Conservation (phyloP, 2,113 vertebrate genomes). For the Gallinago undulata region DNA sequence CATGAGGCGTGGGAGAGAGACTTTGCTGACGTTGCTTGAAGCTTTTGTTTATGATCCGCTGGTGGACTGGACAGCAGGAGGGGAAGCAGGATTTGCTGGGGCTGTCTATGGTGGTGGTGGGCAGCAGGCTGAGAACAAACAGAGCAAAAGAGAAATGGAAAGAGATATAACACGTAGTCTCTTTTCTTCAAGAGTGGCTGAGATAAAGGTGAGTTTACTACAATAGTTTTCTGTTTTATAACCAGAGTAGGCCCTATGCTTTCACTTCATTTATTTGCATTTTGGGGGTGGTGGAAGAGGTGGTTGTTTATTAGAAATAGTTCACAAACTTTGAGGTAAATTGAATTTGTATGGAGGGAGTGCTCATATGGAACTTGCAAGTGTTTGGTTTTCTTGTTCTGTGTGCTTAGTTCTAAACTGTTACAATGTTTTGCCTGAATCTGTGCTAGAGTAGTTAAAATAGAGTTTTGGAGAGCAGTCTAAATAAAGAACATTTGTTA, state of each 20-base stretch:
- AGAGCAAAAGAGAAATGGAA: slow-evolving; percentile 98
- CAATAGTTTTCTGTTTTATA: neutral
- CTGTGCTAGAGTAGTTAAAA: neutral
- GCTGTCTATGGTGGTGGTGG: slow-evolving; percentile 97
- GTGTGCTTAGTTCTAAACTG: neutral
- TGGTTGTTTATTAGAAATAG: neutral
- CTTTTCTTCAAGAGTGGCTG: slow-evolving; percentile 95
- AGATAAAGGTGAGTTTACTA: slow-evolving; percentile 88
- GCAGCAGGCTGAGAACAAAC: slow-evolving; percentile 95
- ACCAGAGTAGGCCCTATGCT: neutral
- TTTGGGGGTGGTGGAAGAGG: neutral
- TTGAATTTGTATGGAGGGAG: neutral
- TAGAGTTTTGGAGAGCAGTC: neutral
- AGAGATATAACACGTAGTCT: slow-evolving; percentile 96
- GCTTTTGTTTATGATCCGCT: slow-evolving; percentile 98
- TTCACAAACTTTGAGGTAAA: neutral
- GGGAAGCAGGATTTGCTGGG: slow-evolving; percentile 95
- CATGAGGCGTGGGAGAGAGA: slow-evolving; percentile 95
- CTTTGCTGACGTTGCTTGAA: slow-evolving; percentile 91
- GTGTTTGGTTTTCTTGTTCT: neutral
- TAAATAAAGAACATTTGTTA: neutral
- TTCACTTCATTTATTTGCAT: neutral
- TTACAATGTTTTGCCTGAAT: neutral
- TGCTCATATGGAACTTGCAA: neutral
- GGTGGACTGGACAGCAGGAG: slow-evolving; percentile 98